Percentiles rank a stretch among this genome's conserved stretches.
phyloP scores from a whole-genome alignment of 1,140 invertebrate genomes.

The Drosophila serrata region DNA sequence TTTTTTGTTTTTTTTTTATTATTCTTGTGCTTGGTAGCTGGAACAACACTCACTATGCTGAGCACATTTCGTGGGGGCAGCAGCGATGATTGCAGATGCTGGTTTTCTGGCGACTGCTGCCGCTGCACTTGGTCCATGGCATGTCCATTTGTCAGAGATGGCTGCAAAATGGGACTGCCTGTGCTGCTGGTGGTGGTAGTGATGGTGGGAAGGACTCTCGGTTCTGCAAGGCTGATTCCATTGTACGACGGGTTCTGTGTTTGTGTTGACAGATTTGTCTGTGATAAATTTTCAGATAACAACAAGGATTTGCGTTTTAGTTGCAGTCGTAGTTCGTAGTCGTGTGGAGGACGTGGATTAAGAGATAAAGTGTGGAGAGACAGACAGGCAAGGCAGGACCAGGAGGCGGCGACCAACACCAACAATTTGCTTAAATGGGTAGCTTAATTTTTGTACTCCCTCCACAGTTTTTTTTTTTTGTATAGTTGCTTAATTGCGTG shows the following conservation, averaged over 20 bases:
- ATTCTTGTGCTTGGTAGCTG: slow-evolving; percentile 35
- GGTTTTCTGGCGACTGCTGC: slow-evolving; percentile 64
- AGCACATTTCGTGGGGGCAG: slow-evolving; percentile 76
- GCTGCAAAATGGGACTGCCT: slow-evolving; percentile 45
- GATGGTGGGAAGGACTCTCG: slow-evolving; percentile 24
- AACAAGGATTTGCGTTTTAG: slow-evolving; percentile 83
- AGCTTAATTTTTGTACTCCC: slow-evolving; percentile 45
- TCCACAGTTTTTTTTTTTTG: slow-evolving; percentile 39
- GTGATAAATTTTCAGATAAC: slow-evolving; percentile 84
- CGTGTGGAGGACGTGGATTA: slow-evolving; percentile 41
- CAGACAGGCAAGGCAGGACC: slow-evolving; percentile 62
- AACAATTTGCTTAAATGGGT: slow-evolving; percentile 61
- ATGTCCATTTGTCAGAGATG: slow-evolving; percentile 81
- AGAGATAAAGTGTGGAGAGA: slow-evolving; percentile 41
- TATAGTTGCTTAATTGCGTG: slow-evolving; percentile 59
- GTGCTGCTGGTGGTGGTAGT: background rate
- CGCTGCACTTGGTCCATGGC: slow-evolving; percentile 70
- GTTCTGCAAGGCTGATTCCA: slow-evolving; percentile 55
- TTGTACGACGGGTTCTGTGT: slow-evolving; percentile 74
- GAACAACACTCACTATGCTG: slow-evolving; percentile 76
- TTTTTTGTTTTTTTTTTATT: too few species aligned
- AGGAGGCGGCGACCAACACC: slow-evolving; percentile 75
- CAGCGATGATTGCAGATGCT: slow-evolving; percentile 58
- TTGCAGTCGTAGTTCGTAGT: slow-evolving; percentile 51
- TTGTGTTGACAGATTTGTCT: slow-evolving; percentile 85